Conservation (phyloP, 2,797 vertebrate species). For the Tachyglossus aculeatus region DNA sequence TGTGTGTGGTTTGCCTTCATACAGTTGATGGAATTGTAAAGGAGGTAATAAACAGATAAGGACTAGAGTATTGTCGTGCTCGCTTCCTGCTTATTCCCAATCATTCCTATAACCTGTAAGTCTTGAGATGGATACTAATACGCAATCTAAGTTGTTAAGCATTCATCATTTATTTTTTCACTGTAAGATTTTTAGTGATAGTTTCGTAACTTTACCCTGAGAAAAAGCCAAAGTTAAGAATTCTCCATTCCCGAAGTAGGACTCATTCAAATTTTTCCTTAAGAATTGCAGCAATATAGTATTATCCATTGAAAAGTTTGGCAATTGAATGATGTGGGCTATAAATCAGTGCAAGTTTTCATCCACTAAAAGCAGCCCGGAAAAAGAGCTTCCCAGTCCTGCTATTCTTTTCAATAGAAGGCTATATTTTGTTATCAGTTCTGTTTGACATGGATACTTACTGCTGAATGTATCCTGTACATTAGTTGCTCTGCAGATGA, state of each 20-base stretch:
- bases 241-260: conserved; percentile 12
- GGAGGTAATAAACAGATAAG: too few relatives aligned
- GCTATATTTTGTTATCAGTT: conserved; percentile 27
- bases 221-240: conserved; percentile 23
- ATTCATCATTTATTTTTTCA: too few relatives aligned
- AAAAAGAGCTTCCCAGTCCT: not conserved
- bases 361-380: not conserved
- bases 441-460: conserved; percentile 25
- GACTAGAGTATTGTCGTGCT: too few relatives aligned
- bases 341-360: not conserved
- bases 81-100: too few relatives aligned
- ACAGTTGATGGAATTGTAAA: too few relatives aligned
- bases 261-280: not conserved
- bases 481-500: conserved; percentile 47
- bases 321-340: conserved; percentile 1
- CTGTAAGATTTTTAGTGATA: too few relatives aligned
- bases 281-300: not conserved
- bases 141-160: too few relatives aligned
- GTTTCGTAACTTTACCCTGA: too few relatives aligned
- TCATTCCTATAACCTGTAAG: too few relatives aligned
- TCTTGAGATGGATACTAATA: too few relatives aligned
- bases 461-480: conserved; percentile 32
- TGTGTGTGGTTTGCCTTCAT: too few relatives aligned
- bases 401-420: conserved; percentile 50
- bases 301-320: conserved; percentile 33